These are phyloP conservation scores for Setophaga coronata DNA, from an alignment of 2,113 vertebrate genomes.

Conservation along the genomic window DNA sequence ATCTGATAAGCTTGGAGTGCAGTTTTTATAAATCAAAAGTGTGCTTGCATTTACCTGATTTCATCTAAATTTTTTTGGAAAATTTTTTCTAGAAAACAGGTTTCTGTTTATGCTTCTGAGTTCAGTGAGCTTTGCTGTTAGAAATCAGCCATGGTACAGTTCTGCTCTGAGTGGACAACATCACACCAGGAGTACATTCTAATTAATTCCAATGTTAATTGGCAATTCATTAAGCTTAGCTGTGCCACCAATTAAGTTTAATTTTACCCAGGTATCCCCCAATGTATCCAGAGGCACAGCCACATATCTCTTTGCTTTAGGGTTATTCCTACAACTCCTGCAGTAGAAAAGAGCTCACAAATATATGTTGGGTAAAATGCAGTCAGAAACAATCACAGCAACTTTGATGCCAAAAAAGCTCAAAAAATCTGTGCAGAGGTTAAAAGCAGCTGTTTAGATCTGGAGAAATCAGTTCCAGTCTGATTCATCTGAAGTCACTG, in stretches of 20 bases:
- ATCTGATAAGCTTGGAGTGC: background rate
- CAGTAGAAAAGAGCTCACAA: background rate
- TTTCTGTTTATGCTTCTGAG: background rate
- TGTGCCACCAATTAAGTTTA: background rate
- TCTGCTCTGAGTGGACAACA: background rate
- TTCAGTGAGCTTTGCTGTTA: background rate
- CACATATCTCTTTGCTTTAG: background rate
- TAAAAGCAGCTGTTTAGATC: background rate
- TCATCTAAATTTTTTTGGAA: background rate
- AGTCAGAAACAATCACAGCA: background rate
- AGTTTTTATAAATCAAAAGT: background rate
- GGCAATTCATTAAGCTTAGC: background rate
- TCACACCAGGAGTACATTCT: background rate
- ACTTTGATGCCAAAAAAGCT: background rate
- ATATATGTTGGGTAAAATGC: background rate
- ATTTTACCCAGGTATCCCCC: background rate
- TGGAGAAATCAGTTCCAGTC: background rate
- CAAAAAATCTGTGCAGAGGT: background rate
- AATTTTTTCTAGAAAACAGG: background rate
- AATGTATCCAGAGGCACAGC: background rate
- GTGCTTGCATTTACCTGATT: background rate
- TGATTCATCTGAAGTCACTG: background rate
- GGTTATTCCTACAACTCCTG: background rate
- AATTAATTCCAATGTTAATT: background rate
- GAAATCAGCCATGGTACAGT: fast-evolving